Evolutionary conservation across 2,113 vertebrate species (phyloP), one percentile per base, ranked within the genome.

Genomic region (Planiliza haematocheilus): DNA sequence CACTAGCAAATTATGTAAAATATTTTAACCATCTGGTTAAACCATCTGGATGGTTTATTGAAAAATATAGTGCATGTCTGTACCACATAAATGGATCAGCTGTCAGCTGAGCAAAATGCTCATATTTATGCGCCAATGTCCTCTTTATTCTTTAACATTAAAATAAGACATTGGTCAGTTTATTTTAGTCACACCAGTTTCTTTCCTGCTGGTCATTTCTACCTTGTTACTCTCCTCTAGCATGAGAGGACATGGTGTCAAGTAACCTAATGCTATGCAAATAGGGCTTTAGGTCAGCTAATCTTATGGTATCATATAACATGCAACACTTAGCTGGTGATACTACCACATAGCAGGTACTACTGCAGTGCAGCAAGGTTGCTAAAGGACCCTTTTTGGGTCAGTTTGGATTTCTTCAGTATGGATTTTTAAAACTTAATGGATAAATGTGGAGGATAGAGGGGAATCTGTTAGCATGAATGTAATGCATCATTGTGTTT

Each of bases 281-380:
- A 34, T 50, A 24, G 43, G 49, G 61, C 42, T 70, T 60, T 18
- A 39, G 45, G 67, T 12, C 57, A 14, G 17, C 41, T 66, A 66
- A 49, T 66, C 55, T 61, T 30, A 37, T 41, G 34, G 10, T 55
- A 30, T 51, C 49, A 49, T 46, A 41, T 43, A 10, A 36, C 36
- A 64, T 10, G 39, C 52, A 21, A 51, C 34, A 30, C 36, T 43
- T 71, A 46, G 16, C 48, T 39, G 53, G 20, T 71, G 17, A 64
- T 16, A 66, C 63, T 53, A 53, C 49, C 21, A 10, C 17, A 9
- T 48, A 48, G 41, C 41, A 42, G 41, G 41, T 42, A 50, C 8
- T 62, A 16, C 17, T 58, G 11, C 18, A n/a, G 7, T 34, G n/a
- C 51, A 51, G 46, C 5, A 30, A 8, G 11, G 17, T 7, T 30